Evolutionary conservation across 2,797 vertebrate genomes (phyloP).

Genomic region (Amazonetta brasiliensis): DNA sequence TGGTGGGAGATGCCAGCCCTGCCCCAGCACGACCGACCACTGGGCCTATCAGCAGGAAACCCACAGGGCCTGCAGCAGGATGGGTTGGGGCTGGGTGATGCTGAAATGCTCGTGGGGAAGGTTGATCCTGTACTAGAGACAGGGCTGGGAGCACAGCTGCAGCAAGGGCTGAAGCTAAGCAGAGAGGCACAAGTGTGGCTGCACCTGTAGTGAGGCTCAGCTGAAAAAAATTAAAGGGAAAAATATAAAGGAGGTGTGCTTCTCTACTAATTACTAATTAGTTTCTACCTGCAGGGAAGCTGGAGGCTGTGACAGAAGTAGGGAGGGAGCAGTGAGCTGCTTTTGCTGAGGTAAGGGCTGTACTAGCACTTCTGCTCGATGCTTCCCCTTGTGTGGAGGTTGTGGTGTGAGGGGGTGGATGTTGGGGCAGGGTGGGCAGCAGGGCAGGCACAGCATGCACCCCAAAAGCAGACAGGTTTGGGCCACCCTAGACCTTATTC

Average conservation of each 20-base stretch:
- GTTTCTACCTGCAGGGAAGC: neutral
- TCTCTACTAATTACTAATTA: neutral
- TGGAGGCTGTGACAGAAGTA: rapidly evolving
- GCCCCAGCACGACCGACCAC: rapidly evolving
- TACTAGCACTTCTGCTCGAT: rapidly evolving
- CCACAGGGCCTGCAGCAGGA: neutral
- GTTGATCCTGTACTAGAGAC: rapidly evolving
- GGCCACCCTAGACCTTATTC: neutral
- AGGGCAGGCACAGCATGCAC: rapidly evolving
- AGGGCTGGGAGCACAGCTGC: neutral
- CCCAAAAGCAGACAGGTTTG: neutral
- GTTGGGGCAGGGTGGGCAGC: rapidly evolving
- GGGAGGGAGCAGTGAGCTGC: neutral
- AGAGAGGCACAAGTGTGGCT: no score
- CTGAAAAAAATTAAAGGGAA: rapidly evolving
- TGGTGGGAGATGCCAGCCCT: rapidly evolving
- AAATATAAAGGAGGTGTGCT: rapidly evolving
- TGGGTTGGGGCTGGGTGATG: neutral
- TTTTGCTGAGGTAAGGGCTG: neutral
- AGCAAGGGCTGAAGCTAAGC: neutral
- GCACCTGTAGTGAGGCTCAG: neutral
- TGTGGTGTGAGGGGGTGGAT: rapidly evolving
- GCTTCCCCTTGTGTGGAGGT: rapidly evolving
- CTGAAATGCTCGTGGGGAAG: rapidly evolving
- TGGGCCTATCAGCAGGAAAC: constrained; percentile 23